phyloP scores from a whole-genome alignment of 1,140 invertebrate species.

The Papilio xuthus region DNA sequence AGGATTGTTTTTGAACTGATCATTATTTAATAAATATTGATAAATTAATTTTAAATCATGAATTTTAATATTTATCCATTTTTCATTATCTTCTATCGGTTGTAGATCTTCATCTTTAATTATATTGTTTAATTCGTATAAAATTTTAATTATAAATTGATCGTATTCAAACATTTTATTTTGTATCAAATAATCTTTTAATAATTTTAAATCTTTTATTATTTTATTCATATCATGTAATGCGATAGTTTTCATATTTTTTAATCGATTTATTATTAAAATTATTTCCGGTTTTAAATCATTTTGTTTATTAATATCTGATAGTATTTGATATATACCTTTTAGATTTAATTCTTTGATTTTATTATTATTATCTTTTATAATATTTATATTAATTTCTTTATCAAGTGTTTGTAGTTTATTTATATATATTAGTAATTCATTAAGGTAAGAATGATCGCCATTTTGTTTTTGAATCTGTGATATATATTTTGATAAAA shows the following conservation, averaged over 20 bases:
- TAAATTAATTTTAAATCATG: slow-evolving; percentile 5
- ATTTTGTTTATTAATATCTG: background rate
- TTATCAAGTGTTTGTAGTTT: background rate
- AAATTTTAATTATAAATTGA: background rate
- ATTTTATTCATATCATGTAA: background rate
- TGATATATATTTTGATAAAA: slow-evolving; percentile 13
- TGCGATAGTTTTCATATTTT: background rate
- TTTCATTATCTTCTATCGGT: background rate
- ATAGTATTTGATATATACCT: background rate
- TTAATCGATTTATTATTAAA: background rate
- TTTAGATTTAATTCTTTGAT: background rate
- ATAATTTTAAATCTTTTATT: background rate
- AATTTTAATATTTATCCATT: background rate
- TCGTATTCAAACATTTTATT: background rate
- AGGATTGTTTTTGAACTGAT: background rate
- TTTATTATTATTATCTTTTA: background rate
- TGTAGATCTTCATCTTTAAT: background rate
- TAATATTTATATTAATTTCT: background rate
- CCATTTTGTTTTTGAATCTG: slow-evolving; percentile 20
- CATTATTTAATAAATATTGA: slow-evolving; percentile 11
- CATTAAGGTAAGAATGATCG: background rate
- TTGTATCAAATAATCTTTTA: slow-evolving; percentile 15
- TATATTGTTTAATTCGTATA: background rate
- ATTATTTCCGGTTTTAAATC: background rate
- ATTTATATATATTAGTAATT: slow-evolving; percentile 24